A percentile compares a stretch with the other conserved stretches of the same genome.
Evolutionary conservation across 2,113 vertebrate species (phyloP).

Genomic region (Podarcis cretensis): DNA sequence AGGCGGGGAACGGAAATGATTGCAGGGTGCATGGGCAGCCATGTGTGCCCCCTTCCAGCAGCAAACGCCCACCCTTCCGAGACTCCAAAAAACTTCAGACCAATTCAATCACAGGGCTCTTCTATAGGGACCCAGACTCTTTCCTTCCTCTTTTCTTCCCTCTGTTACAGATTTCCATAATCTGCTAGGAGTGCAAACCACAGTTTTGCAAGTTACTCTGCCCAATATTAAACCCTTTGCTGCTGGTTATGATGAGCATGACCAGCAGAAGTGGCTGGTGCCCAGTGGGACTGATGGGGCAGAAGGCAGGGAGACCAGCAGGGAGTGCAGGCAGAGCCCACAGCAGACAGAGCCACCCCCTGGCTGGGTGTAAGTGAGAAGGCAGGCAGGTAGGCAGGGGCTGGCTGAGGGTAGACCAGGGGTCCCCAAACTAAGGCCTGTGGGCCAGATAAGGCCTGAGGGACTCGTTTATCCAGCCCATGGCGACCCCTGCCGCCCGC

Average conservation of each 20-base stretch:
- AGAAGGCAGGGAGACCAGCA: neutral
- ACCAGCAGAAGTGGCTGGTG: neutral
- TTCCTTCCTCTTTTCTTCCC: neutral
- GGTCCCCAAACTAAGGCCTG: too few species aligned
- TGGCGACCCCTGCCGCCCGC: too few species aligned
- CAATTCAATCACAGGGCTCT: neutral
- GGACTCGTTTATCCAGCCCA: too few species aligned
- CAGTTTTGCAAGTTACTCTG: neutral
- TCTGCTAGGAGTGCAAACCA: neutral
- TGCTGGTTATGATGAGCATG: neutral
- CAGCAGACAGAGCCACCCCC: too few species aligned
- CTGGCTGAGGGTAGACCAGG: neutral
- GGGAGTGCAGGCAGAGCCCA: neutral
- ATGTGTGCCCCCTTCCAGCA: neutral
- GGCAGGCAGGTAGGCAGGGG: neutral
- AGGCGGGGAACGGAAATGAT: neutral
- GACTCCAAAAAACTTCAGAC: neutral
- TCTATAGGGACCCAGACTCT: neutral
- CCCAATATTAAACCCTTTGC: neutral
- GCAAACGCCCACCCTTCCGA: neutral
- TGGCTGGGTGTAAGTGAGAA: neutral
- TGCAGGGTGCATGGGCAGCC: neutral
- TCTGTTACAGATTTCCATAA: too few species aligned
- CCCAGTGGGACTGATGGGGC: neutral
- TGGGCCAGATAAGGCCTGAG: too few species aligned